Conservation (phyloP, 2,113 vertebrate species). For the Alces alces region DNA sequence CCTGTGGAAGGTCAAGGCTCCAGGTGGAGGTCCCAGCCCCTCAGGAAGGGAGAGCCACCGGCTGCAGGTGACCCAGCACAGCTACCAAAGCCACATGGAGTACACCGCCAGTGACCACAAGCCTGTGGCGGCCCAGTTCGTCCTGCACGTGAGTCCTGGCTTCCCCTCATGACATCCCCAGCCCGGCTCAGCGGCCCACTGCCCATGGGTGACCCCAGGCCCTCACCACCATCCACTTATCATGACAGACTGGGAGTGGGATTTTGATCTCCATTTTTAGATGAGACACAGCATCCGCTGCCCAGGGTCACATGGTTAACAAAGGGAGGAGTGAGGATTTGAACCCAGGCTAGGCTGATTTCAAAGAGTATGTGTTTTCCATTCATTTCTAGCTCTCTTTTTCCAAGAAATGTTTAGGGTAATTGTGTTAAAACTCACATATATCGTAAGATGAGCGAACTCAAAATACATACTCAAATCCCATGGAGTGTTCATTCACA, state of each 20-base stretch:
- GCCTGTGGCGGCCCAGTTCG: conserved; percentile 92
- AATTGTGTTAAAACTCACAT: neutral
- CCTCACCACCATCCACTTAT: neutral
- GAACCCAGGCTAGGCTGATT: neutral
- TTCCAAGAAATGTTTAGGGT: neutral
- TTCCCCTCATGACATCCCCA: neutral
- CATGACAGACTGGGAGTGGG: neutral
- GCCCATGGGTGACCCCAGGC: neutral
- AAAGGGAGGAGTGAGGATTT: neutral
- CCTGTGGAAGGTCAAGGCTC: conserved; percentile 93
- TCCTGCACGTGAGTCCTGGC: conserved; percentile 86
- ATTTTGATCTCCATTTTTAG: neutral
- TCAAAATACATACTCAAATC: neutral
- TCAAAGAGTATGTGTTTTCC: neutral
- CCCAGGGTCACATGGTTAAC: neutral
- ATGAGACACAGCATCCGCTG: neutral
- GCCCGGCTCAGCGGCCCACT: neutral
- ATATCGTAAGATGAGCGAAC: neutral
- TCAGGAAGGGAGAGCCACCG: conserved; percentile 82
- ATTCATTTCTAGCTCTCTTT: neutral
- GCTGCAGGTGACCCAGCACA: conserved; percentile 88
- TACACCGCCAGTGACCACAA: conserved; percentile 96
- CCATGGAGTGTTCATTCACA: neutral
- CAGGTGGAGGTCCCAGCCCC: conserved; percentile 79
- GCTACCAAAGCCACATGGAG: conserved; percentile 96